phyloP scores from a whole-genome alignment of 1,140 invertebrate species.

The Heliconius nattereri region DNA sequence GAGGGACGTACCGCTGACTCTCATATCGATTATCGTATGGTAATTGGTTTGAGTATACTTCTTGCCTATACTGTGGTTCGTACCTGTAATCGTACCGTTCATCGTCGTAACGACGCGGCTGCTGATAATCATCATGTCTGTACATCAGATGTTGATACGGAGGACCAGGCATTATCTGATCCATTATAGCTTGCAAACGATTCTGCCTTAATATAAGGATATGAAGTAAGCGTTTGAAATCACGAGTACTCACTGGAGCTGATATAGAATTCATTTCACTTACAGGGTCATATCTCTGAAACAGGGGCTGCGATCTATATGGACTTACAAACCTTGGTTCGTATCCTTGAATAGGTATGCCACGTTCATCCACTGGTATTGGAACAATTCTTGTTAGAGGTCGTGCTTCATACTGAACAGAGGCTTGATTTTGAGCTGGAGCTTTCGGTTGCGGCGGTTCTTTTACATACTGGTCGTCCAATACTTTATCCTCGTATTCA shows the following conservation, averaged over 20 bases:
- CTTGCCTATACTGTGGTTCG: slow-evolving; percentile 66
- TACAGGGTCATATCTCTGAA: slow-evolving; percentile 65
- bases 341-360: slow-evolving; percentile 69
- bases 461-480: slow-evolving; percentile 73
- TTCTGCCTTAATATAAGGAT: slow-evolving; percentile 82
- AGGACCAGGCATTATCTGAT: slow-evolving; percentile 70
- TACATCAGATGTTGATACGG: slow-evolving; percentile 61
- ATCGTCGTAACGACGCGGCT: slow-evolving; percentile 60
- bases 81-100: slow-evolving; percentile 70
- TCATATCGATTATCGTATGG: slow-evolving; percentile 75
- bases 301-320: slow-evolving; percentile 61
- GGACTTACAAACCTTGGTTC: slow-evolving; percentile 66
- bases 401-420: slow-evolving; percentile 58
- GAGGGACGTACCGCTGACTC: slow-evolving; percentile 70
- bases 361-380: slow-evolving; percentile 69
- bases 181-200: slow-evolving; percentile 80
- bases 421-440: slow-evolving; percentile 49
- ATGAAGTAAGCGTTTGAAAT: slow-evolving; percentile 82
- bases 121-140: slow-evolving; percentile 61
- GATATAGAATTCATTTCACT: slow-evolving; percentile 69
- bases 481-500: slow-evolving; percentile 69
- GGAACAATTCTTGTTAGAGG: slow-evolving; percentile 66
- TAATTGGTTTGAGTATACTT: slow-evolving; percentile 68
- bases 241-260: slow-evolving; percentile 82
- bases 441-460: slow-evolving; percentile 56